Evolutionary conservation across 1,140 invertebrate species (phyloP).

Genomic region (Orussus abietinus): DNA sequence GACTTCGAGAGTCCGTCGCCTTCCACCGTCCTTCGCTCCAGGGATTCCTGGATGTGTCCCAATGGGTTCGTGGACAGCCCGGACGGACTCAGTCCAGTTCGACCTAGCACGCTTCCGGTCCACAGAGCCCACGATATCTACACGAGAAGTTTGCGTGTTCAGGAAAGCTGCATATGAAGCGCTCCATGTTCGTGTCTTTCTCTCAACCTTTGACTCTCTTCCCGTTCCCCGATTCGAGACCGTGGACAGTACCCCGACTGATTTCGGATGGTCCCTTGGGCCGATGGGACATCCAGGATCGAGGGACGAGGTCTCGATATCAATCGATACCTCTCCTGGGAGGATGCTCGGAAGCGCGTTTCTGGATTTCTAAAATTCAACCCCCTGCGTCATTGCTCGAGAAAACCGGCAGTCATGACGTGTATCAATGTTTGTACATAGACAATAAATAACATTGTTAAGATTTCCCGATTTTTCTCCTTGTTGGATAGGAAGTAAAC

Average conservation of each 20-base stretch:
- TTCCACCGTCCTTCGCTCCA: slow-evolving; percentile 16
- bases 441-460: slow-evolving; percentile 42
- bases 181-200: neutral
- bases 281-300: too few relatives aligned
- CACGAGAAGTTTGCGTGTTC: slow-evolving; percentile 41
- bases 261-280: too few relatives aligned
- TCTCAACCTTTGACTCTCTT: slow-evolving; percentile 6
- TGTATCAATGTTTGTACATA: slow-evolving; percentile 42
- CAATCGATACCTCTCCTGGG: too few relatives aligned
- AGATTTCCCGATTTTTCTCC: slow-evolving; percentile 13
- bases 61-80: slow-evolving; percentile 29
- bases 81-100: slow-evolving; percentile 22
- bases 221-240: neutral
- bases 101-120: slow-evolving; percentile 39
- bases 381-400: too few relatives aligned
- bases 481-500: slow-evolving; percentile 16
- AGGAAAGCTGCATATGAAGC: slow-evolving; percentile 46
- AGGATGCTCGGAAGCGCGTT: too few relatives aligned
- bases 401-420: too few relatives aligned
- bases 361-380: too few relatives aligned
- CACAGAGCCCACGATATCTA: slow-evolving; percentile 41
- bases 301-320: too few relatives aligned
- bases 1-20: slow-evolving; percentile 21
- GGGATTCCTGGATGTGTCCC: slow-evolving; percentile 30
- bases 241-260: too few relatives aligned